Conservation (phyloP, 2,888 invertebrate genomes). For the Odontothrips loti region DNA sequence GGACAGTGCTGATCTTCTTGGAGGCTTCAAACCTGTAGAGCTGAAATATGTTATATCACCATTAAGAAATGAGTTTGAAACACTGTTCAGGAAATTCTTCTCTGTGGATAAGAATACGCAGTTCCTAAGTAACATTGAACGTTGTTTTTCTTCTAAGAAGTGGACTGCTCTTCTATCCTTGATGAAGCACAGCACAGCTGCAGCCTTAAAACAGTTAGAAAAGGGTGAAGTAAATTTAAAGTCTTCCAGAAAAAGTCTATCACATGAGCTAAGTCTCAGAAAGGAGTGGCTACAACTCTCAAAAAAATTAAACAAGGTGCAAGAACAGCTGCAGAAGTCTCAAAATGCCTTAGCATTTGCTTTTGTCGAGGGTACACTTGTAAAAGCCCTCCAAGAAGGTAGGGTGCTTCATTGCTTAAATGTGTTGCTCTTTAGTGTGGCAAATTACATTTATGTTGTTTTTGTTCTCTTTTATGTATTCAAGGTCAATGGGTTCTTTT, state of each 20-base stretch:
- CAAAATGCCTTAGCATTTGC: slow-evolving; percentile 76
- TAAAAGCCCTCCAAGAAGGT: slow-evolving; percentile 77
- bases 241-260: slow-evolving; percentile 57
- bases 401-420: slow-evolving; percentile 10
- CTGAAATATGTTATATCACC: slow-evolving; percentile 77
- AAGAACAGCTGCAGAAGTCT: slow-evolving; percentile 45
- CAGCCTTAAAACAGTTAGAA: slow-evolving; percentile 58
- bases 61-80: slow-evolving; percentile 75
- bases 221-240: slow-evolving; percentile 66
- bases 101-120: slow-evolving; percentile 68
- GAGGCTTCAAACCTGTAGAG: slow-evolving; percentile 95
- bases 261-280: neutral
- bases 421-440: neutral
- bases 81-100: slow-evolving; percentile 70
- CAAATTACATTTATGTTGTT: neutral
- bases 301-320: slow-evolving; percentile 44
- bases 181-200: slow-evolving; percentile 66
- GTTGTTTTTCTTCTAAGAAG: slow-evolving; percentile 65
- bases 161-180: slow-evolving; percentile 69
- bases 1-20: slow-evolving; percentile 92
- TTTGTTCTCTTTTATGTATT: slow-evolving; percentile 31
- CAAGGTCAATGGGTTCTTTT: slow-evolving; percentile 90
- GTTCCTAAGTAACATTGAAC: slow-evolving; percentile 75
- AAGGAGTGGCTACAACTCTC: slow-evolving; percentile 45
- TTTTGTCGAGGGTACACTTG: slow-evolving; percentile 89